Percentiles rank a stretch among this genome's conserved stretches.
These are phyloP conservation scores for Sminthurinus aureus DNA, from an alignment of 2,888 invertebrate genomes.

Conservation along the genomic window DNA sequence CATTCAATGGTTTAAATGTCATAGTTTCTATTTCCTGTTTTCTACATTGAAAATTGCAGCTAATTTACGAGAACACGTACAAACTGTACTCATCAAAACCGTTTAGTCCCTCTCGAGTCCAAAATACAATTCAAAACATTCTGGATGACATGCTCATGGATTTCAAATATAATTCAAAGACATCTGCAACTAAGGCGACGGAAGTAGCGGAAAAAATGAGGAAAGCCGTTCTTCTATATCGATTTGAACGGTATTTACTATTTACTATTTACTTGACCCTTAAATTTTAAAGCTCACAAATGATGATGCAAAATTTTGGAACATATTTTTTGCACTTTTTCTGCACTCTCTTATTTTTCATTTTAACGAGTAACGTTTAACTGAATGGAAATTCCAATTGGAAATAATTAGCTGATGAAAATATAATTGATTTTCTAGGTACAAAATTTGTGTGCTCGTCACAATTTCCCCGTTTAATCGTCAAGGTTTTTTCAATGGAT, in stretches of 20 bases:
- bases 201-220: constrained; percentile 70
- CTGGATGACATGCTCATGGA: constrained; percentile 70
- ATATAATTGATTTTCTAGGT: constrained; percentile 65
- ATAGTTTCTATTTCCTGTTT: too few relatives aligned
- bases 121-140: constrained; percentile 69
- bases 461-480: constrained; percentile 74
- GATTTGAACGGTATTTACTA: constrained; percentile 71
- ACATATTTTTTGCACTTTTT: constrained; percentile 4
- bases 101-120: constrained; percentile 71
- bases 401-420: too few relatives aligned
- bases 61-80: constrained; percentile 71
- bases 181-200: constrained; percentile 69
- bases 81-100: constrained; percentile 71
- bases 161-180: constrained; percentile 70
- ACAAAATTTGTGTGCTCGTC: constrained; percentile 71
- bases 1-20: not conserved
- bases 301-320: not conserved
- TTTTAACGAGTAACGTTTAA: too few relatives aligned
- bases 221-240: constrained; percentile 70
- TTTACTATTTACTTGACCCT: not conserved
- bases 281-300: not conserved
- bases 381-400: too few relatives aligned
- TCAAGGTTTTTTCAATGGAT: constrained; percentile 71
- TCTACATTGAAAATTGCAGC: constrained; percentile 23
- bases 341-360: too few relatives aligned